These are phyloP conservation scores for Eurypyga helias DNA, from an alignment of 2,113 vertebrate species.

Conservation along the genomic window DNA sequence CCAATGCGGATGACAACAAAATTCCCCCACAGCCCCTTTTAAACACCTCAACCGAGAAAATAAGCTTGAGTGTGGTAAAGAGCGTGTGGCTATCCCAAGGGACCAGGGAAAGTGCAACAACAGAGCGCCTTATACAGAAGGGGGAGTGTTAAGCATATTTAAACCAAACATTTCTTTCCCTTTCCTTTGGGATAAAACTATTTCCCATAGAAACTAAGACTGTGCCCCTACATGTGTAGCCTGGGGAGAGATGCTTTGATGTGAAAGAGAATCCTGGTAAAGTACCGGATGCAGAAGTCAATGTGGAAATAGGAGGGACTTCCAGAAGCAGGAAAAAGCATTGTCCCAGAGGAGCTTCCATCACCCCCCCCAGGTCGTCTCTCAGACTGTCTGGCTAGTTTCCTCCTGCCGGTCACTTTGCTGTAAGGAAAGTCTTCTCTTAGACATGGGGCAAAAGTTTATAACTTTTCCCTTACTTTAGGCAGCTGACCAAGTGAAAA, in stretches of 20 bases:
- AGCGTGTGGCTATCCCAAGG: constrained; percentile 20
- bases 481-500: constrained; percentile 44
- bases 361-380: constrained; percentile 64
- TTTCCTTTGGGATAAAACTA: constrained; percentile 75
- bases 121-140: constrained; percentile 40
- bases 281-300: constrained; percentile 75
- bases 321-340: constrained; percentile 81
- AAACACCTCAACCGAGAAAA: constrained; percentile 55
- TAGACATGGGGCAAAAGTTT: constrained; percentile 48
- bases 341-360: constrained; percentile 73
- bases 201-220: constrained; percentile 77
- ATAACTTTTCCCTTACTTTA: constrained; percentile 38
- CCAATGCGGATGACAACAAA: not conserved
- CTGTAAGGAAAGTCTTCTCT: constrained; percentile 46
- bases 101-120: constrained; percentile 51
- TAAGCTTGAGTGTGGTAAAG: constrained; percentile 29
- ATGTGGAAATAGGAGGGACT: constrained; percentile 78
- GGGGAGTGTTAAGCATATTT: constrained; percentile 59
- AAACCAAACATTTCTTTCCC: constrained; percentile 70
- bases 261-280: constrained; percentile 74
- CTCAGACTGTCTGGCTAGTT: constrained; percentile 77
- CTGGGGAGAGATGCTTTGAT: constrained; percentile 75
- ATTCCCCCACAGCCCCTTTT: not conserved
- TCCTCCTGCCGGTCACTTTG: constrained; percentile 71
- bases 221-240: constrained; percentile 74